Base-by-base conservation (phyloP, 1,140 invertebrate genomes). In the Achatina immaculata region DNA sequence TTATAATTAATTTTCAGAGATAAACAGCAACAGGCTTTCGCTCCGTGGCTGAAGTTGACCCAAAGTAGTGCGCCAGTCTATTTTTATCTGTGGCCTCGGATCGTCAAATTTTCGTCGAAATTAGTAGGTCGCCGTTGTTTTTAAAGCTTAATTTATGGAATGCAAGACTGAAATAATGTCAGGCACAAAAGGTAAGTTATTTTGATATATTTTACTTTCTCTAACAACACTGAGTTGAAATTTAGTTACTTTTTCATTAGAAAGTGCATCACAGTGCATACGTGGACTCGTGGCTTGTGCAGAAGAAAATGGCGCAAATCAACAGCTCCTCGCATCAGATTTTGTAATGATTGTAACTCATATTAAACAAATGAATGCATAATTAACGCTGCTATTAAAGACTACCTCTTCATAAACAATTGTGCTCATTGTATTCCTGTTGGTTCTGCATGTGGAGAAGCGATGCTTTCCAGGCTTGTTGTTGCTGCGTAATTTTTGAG, bases 71-170 rank as follows among this genome's bases (percentile, higher is more conserved):
- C 55, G 19, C 4, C 1, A 51, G 48, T 76, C 55, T 58, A 58
- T 76, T 76, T 76, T 62, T 76, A 58, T 58, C 55, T 51, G 19
- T 38, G 34, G 55, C 74, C 55, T 76, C 42, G 31, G 16, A 45
- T 58, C 14, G 58, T 24, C 9, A 48, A 62, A 43, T 55, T 55
- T 58, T 28, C 48, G 6, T 28, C n/a, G 14, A 58, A 62, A 38
- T 38, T 62, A 76, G 40, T 62, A 76, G 74, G 74, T 76, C 74
- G 48, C 36, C 34, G 51, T 76, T 76, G 74, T 76, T 62, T 76
- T 76, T 62, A 62, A 40, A 76, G 38, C 19, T 4, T 38, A 28
- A 76, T 76, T 51, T 31, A 58, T 62, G 45, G 55, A 76, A 76
- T 62, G 74, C 74, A 62, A 76, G 14, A 40, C 28, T 62, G 34